A percentile compares a stretch with the other conserved stretches of the same genome.
Evolutionary conservation across 2,888 invertebrate genomes (phyloP).

Genomic region (Athalia cordata): DNA sequence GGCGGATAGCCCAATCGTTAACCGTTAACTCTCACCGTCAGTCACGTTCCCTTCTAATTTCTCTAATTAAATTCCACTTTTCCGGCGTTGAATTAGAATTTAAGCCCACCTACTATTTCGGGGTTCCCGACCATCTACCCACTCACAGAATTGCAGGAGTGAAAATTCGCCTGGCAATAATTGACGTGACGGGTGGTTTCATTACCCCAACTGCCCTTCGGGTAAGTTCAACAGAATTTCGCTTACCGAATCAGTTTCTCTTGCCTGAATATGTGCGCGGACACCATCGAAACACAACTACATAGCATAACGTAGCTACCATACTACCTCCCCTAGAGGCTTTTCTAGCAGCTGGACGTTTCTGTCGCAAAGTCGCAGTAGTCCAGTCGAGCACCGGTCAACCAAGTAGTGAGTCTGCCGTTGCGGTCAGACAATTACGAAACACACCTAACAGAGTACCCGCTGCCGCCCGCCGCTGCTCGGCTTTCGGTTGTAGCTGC

Average conservation of each 20-base stretch:
- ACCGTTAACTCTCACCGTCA: slow-evolving; percentile 4
- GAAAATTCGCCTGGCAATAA: slow-evolving; percentile 23
- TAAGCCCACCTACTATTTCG: slow-evolving; percentile 5
- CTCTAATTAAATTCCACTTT: slow-evolving; percentile 28
- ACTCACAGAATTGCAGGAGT: background rate
- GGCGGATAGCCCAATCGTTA: background rate
- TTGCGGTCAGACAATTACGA: slow-evolving; percentile 36
- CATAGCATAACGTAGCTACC: background rate
- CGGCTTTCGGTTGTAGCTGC: slow-evolving; percentile 1
- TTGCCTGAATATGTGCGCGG: background rate
- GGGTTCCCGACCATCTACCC: background rate
- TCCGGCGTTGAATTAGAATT: slow-evolving; percentile 8
- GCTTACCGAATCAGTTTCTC: background rate
- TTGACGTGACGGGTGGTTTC: slow-evolving; percentile 20
- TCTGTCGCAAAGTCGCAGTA: slow-evolving; percentile 2
- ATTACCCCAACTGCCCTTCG: background rate
- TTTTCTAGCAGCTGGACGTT: background rate
- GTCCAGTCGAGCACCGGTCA: slow-evolving; percentile 31
- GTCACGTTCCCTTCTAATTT: slow-evolving; percentile 15
- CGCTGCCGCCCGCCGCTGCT: background rate
- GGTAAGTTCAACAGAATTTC: slow-evolving; percentile 11
- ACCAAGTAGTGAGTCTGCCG: slow-evolving; percentile 33
- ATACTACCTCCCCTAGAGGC: background rate
- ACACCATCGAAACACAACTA: background rate
- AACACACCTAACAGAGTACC: slow-evolving; percentile 34